phyloP scores from a whole-genome alignment of 2,888 invertebrate species.

The Ennomos fuscantarius region DNA sequence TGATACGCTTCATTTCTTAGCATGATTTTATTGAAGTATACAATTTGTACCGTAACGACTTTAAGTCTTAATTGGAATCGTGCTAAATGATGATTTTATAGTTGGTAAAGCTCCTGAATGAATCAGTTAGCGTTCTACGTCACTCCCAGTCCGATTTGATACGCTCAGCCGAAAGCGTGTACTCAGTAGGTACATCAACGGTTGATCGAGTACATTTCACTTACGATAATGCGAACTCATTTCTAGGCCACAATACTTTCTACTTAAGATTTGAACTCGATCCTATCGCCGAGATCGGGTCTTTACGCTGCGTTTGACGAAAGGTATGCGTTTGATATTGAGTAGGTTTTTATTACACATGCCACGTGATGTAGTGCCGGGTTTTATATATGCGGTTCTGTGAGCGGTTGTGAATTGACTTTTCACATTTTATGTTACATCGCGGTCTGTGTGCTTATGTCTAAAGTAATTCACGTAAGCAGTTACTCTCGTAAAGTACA shows the following conservation, averaged over 20 bases:
- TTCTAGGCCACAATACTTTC: conserved; percentile 42
- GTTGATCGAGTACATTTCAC: conserved; percentile 42
- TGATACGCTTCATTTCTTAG: not conserved
- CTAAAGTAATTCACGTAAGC: too few relatives aligned
- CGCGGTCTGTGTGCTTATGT: too few relatives aligned
- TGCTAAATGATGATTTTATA: too few relatives aligned
- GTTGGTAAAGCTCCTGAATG: too few relatives aligned
- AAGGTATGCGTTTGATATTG: conserved; percentile 17
- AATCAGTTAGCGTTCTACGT: too few relatives aligned
- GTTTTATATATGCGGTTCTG: not conserved
- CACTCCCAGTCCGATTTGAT: not conserved
- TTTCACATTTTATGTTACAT: too few relatives aligned
- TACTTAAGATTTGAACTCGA: conserved; percentile 35
- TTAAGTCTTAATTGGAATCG: too few relatives aligned
- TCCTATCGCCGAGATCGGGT: conserved; percentile 30
- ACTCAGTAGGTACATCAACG: conserved; percentile 21
- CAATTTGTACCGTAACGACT: too few relatives aligned
- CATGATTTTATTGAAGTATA: too few relatives aligned
- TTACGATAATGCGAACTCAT: conserved; percentile 36
- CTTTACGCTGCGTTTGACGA: conserved; percentile 29
- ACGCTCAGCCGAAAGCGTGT: conserved; percentile 1
- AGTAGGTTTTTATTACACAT: conserved; percentile 12
- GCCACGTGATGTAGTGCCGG: not conserved
- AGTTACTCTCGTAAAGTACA: too few relatives aligned
- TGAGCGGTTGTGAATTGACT: too few relatives aligned